Conservation (phyloP, 2,113 vertebrate species). For the Microtus pennsylvanicus region DNA sequence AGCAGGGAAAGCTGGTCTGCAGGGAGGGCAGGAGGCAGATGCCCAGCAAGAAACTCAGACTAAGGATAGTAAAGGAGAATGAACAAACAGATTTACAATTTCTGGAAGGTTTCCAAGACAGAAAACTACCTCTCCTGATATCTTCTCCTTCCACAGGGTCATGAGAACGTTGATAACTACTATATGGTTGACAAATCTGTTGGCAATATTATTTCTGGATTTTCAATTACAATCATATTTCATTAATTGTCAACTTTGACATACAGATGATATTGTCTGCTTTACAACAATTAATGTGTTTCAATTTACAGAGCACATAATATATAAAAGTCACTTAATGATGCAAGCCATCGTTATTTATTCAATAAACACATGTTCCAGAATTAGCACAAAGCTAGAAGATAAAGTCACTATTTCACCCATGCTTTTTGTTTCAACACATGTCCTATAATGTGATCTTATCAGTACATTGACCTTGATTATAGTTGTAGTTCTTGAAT, state of each 20-base stretch:
- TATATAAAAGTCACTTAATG: background rate
- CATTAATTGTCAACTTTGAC: background rate
- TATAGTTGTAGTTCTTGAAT: background rate
- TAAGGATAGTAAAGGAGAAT: accelerated
- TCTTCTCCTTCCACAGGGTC: accelerated
- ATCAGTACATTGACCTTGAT: background rate
- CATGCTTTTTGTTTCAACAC: background rate
- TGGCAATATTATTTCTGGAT: background rate
- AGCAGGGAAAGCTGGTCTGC: background rate
- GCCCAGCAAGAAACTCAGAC: background rate
- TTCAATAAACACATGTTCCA: background rate
- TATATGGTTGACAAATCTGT: background rate
- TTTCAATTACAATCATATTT: background rate
- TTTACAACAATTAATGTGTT: background rate
- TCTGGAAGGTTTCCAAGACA: background rate
- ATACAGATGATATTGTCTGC: background rate
- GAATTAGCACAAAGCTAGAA: background rate
- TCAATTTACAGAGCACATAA: background rate
- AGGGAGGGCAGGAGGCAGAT: background rate
- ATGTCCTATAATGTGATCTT: background rate
- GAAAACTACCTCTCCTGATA: background rate
- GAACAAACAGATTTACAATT: background rate
- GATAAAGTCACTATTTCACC: background rate
- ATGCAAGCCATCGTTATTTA: background rate
- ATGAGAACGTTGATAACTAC: background rate